Percentiles rank a stretch among this genome's conserved stretches.
Evolutionary conservation across 2,888 invertebrate species (phyloP).

Genomic region (Chaetogeoica ovagalla): DNA sequence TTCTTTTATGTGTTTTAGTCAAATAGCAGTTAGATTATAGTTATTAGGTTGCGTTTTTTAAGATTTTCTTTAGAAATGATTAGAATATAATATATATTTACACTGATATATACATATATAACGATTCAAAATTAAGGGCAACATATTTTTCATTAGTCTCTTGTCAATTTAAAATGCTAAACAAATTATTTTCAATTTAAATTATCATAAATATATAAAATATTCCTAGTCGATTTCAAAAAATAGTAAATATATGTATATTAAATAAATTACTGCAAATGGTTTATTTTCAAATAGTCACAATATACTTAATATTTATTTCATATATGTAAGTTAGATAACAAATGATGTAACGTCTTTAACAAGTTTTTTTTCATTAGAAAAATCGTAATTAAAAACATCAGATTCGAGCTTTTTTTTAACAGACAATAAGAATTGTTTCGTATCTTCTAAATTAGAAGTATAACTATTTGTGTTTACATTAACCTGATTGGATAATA

Average conservation of each 20-base stretch:
- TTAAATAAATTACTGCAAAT: too few species aligned
- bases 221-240: background rate
- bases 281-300: too few species aligned
- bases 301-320: background rate
- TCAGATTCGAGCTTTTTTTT: conserved; percentile 33
- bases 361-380: conserved; percentile 35
- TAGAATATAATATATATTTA: too few species aligned
- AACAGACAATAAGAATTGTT: conserved; percentile 16
- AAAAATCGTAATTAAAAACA: conserved; percentile 35
- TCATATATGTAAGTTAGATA: background rate
- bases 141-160: background rate
- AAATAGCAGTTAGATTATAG: too few species aligned
- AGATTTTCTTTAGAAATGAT: too few species aligned
- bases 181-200: conserved; percentile 4
- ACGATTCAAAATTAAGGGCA: background rate
- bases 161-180: conserved; percentile 7
- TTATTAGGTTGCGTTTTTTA: too few species aligned
- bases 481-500: conserved; percentile 15
- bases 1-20: too few species aligned
- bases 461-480: background rate
- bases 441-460: conserved; percentile 20
- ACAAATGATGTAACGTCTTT: background rate
- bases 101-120: background rate
- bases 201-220: background rate
- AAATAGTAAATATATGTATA: too few species aligned